Evolutionary conservation across 2,888 invertebrate genomes (phyloP), one percentile per base, ranked within the genome.

Genomic region (Gari tellinella): DNA sequence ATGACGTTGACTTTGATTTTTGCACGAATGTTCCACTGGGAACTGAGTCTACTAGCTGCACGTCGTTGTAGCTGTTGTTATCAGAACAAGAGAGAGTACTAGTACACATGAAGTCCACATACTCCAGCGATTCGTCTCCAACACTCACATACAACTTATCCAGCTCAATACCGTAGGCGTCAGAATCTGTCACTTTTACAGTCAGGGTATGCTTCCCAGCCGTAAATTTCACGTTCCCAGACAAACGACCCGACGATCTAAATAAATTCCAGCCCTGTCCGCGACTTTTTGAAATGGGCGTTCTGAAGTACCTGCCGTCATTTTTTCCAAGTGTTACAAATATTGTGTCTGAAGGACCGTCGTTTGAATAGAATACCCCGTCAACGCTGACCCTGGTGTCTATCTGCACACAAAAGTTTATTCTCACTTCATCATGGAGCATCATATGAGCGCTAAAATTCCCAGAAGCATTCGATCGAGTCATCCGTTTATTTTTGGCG

Each of bases 201-300:
- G 53, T 45, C n/a, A 81, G n/a, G 10, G 57, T 45, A 43, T 81
- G 81, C 10, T 67, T 57, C 21, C 81, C 81, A n/a, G 65, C 46
- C 0, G 19, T 58, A 12, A 81, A 57, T 1, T 37, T 43, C 15
- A 57, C 45, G 7, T 40, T 48, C 3, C 48, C 60, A 5, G 51
- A 25, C 21, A 79, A 21, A 17, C 45, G 56, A 2, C 68, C 70
- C 10, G 75, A 64, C 1, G 78, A 68, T 25, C 57, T 57, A 45
- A 79, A 81, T 5, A 52, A 25, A 40, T 81, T 81, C 81, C 81
- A 81, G 14, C 76, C 81, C 7, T 64, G 41, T 12, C 81, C 81
- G 19, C 19, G 37, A 17, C 55, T 53, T n/a, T 64, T 40, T 23
- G 45, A 45, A 5, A 49, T 21, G 14, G 53, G 21, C 1, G 72